These are phyloP conservation scores for Alexandromys fortis DNA, from an alignment of 2,113 vertebrate genomes.

Conservation along the genomic window DNA sequence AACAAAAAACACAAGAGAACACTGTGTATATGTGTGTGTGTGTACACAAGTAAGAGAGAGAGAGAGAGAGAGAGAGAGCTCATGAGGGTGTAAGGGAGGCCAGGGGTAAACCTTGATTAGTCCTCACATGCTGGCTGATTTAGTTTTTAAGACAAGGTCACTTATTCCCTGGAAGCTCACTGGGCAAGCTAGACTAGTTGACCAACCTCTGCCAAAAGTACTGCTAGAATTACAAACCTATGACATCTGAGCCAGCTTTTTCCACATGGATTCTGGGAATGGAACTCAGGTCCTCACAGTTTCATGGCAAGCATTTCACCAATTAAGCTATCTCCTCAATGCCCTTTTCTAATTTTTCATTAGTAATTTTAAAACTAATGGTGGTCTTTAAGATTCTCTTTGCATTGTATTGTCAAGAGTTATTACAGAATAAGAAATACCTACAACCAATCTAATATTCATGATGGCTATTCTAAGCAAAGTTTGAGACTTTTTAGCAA, in stretches of 20 bases:
- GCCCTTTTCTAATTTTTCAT: conserved; percentile 45
- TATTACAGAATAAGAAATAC: not conserved
- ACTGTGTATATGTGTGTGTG: not conserved
- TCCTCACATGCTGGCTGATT: not conserved
- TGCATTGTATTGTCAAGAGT: not conserved
- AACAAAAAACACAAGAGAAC: not conserved
- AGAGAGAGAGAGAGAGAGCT: not conserved
- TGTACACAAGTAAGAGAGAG: too few species aligned
- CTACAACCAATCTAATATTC: not conserved
- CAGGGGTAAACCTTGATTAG: not conserved
- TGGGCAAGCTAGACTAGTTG: too few species aligned
- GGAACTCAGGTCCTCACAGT: not conserved
- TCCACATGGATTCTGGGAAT: not conserved
- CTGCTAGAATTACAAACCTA: not conserved
- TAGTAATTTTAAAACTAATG: conserved; percentile 57
- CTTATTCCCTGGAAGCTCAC: not conserved
- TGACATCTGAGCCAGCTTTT: not conserved
- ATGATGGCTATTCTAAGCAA: not conserved
- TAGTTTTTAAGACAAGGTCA: not conserved
- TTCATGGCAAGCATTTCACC: not conserved
- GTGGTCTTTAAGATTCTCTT: conserved; percentile 26
- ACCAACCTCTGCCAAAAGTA: too few species aligned
- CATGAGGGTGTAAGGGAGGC: not conserved
- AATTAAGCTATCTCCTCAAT: not conserved
- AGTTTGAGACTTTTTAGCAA: not conserved